Evolutionary conservation across 2,888 invertebrate species (phyloP), one percentile per base, ranked within the genome.

Genomic region (Cryptocephalus primarius): DNA sequence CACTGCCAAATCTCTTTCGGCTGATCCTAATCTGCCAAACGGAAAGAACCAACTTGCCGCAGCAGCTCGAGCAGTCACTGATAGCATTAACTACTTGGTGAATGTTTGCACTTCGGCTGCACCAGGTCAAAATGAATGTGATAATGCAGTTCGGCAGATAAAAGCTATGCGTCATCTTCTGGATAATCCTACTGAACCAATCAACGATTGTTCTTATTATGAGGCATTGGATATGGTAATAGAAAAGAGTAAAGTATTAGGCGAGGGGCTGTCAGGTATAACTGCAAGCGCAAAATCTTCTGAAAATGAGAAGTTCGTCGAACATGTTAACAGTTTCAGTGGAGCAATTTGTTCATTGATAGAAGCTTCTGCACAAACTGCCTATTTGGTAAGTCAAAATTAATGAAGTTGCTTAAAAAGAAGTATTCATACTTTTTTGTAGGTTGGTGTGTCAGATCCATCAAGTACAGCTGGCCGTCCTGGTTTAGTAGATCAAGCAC

Each of bases 91-190:
- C 67, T 80, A 86, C 58, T 73, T 96, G 51, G 87, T 95, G 3
- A 85, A 88, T 67, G 83, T 87, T 6, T 88, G 86, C 65, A 91
- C 91, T 1, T 85, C 85, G 33, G 89, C 91, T 0, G 90, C 92
- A 0, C 95, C 96, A 0, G 60, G 96, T 0, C 94, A 95, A 72
- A 91, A 89, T 67, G 96, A 97, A 65, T 97, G 97, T 71, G 93
- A 92, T 65, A 94, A 89, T 56, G 95, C 96, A 1, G 84, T 96
- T 45, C 77, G 95, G 53, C 88, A 89, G 67, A 93, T 97, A 48
- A 86, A 89, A 69, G 84, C 88, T 47, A 81, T 89, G 68, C 78
- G 84, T 13, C 84, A 88, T 1, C 74, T 94, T 50, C 74, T 97
- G 42, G 85, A 87, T 56, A 83, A 87, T 64, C 91, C 94, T 12